Conservation (phyloP, 2,888 invertebrate species). For the Gonocerus acuteangulatus region DNA sequence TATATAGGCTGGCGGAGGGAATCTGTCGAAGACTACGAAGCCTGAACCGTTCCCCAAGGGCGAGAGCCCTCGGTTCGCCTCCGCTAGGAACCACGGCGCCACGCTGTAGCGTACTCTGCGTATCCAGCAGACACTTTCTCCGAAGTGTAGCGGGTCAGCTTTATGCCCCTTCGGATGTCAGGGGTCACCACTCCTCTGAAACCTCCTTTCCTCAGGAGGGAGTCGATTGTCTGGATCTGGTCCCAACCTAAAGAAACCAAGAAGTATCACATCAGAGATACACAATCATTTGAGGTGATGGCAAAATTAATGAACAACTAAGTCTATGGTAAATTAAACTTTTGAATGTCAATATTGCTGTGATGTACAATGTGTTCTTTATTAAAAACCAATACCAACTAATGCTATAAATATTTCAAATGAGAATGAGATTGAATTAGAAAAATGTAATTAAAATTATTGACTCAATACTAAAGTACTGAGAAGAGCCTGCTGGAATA, state of each 20-base stretch:
- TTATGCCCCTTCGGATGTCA: constrained; percentile 79
- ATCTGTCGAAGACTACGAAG: not conserved
- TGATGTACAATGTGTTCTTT: too few species aligned
- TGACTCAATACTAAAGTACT: too few species aligned
- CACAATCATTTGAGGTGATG: too few species aligned
- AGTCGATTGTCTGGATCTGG: constrained; percentile 96
- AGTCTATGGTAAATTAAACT: too few species aligned
- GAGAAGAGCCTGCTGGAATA: too few species aligned
- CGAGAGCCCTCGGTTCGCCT: constrained; percentile 52
- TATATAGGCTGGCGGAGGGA: not conserved
- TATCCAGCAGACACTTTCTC: constrained; percentile 88
- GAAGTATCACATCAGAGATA: too few species aligned
- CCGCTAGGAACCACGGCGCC: constrained; percentile 57
- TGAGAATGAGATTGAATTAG: too few species aligned
- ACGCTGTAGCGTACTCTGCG: constrained; percentile 67
- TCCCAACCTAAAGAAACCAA: constrained; percentile 76
- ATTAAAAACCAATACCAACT: too few species aligned
- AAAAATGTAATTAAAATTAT: too few species aligned
- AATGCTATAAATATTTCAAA: too few species aligned
- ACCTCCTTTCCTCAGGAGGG: constrained; percentile 92
- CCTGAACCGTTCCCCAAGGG: constrained; percentile 17
- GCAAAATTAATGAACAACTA: too few species aligned
- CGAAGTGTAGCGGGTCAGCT: constrained; percentile 92
- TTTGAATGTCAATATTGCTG: too few species aligned
- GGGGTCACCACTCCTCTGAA: constrained; percentile 85